phyloP scores from a whole-genome alignment of 2,797 vertebrate genomes.

The Cygnus olor region DNA sequence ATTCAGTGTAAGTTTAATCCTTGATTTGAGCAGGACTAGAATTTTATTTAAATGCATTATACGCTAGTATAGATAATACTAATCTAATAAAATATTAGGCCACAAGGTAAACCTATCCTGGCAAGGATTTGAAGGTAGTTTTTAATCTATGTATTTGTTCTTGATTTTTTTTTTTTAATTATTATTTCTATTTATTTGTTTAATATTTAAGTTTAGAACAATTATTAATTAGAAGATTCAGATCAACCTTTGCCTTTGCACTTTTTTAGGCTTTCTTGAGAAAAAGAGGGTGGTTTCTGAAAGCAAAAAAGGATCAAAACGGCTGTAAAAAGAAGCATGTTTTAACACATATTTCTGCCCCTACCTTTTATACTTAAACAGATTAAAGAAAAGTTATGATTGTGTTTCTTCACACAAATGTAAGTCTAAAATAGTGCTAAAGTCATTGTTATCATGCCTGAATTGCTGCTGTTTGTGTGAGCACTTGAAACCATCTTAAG shows the following conservation, averaged over 20 bases:
- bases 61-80: neutral
- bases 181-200: no score
- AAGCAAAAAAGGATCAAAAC: neutral
- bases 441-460: neutral
- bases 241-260: neutral
- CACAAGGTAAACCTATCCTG: neutral
- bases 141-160: neutral
- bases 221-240: neutral
- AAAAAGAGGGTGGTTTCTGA: neutral
- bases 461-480: neutral
- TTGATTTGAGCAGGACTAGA: neutral
- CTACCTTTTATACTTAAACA: neutral
- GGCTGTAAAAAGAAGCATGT: neutral
- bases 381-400: neutral
- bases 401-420: neutral
- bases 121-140: neutral
- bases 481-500: neutral
- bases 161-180: neutral
- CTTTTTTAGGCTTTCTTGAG: neutral
- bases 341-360: neutral
- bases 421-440: neutral
- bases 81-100: neutral
- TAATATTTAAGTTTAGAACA: neutral
- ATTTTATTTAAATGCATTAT: neutral
- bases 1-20: neutral